Base-by-base conservation (phyloP, 2,888 invertebrate species). In the Salpingus planirostris region DNA sequence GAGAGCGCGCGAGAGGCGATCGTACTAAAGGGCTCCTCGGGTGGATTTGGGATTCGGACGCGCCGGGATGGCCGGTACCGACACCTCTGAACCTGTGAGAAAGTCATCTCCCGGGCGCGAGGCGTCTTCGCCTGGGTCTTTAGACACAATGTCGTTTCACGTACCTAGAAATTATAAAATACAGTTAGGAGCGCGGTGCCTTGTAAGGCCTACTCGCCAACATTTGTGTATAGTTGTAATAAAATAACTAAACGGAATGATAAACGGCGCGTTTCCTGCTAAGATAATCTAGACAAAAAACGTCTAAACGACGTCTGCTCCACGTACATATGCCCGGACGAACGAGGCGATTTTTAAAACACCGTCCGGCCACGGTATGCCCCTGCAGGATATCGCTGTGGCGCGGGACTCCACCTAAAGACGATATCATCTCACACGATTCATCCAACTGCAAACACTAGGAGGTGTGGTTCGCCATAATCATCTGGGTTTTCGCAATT, bases 211-310 rank as follows among this genome's bases (percentile, higher is more conserved):
- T 40, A 38, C 38, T 42, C 31, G 39, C 38, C 30, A 36, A 38
- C 42, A 34, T 42, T 44, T 42, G 40, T 44, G 32, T 38, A 40
- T 39, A 44, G 38, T 38, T 38, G 36, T 43, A 45, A 38, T 45
- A 45, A 43, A 45, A 42, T 42, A 39, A 44, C 42, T 25, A 29
- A 30, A 34, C 29, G 24, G 35, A 39, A 45, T 45, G 43, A 45
- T 43, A 43, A 45, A 45, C 45, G 30, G 26, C 32, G 22, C 34
- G 37, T 45, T 45, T 45, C 45, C 45, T 45, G 45, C 36, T 41
- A 36, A 43, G 43, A 45, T 45, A 45, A 41, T 31, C 37, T 27
- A 12, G 22, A 26, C 24, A 33, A 34, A 29, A 38, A 38, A n/a
- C n/a, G n/a, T 29, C 15, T 26, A 35, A 38, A 38, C 37, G 29